Evolutionary conservation across 2,113 vertebrate species (phyloP).

Genomic region (Bufo bufo): DNA sequence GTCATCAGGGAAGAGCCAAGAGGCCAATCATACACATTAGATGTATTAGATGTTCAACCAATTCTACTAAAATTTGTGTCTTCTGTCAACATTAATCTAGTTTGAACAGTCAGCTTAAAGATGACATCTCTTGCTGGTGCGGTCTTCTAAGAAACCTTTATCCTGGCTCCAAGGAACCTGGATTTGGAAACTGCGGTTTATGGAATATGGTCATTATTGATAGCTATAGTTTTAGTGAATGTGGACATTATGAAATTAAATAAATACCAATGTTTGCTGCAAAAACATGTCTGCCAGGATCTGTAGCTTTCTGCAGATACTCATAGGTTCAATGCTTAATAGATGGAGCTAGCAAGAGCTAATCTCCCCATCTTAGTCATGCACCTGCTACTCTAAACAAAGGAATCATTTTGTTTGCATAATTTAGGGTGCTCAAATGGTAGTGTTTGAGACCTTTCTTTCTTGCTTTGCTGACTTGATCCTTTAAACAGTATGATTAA

Average conservation of each 20-base stretch:
- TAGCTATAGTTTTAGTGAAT: not conserved
- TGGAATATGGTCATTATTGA: not conserved
- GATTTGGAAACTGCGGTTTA: not conserved
- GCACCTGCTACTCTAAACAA: slow-evolving; percentile 61
- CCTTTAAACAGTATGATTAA: slow-evolving; percentile 58
- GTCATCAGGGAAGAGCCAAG: too few species aligned
- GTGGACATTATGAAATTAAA: not conserved
- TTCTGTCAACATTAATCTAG: too few species aligned
- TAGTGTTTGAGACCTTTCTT: slow-evolving; percentile 40
- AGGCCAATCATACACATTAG: too few species aligned
- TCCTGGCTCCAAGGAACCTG: not conserved
- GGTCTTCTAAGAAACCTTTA: not conserved
- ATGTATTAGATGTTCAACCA: too few species aligned
- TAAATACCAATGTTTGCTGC: not conserved
- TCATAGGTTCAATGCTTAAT: slow-evolving; percentile 37
- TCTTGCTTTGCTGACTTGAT: slow-evolving; percentile 58
- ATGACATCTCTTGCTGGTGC: not conserved
- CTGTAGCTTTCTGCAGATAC: not conserved
- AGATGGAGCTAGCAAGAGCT: slow-evolving; percentile 49
- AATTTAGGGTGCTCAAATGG: slow-evolving; percentile 51
- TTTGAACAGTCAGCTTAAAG: not conserved
- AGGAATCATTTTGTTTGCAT: slow-evolving; percentile 54
- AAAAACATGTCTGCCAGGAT: not conserved
- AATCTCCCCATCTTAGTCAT: slow-evolving; percentile 50
- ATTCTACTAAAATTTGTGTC: too few species aligned